Evolutionary conservation across 2,888 invertebrate species (phyloP), one percentile per base, ranked within the genome.

Genomic region (Phaonia tiefii): DNA sequence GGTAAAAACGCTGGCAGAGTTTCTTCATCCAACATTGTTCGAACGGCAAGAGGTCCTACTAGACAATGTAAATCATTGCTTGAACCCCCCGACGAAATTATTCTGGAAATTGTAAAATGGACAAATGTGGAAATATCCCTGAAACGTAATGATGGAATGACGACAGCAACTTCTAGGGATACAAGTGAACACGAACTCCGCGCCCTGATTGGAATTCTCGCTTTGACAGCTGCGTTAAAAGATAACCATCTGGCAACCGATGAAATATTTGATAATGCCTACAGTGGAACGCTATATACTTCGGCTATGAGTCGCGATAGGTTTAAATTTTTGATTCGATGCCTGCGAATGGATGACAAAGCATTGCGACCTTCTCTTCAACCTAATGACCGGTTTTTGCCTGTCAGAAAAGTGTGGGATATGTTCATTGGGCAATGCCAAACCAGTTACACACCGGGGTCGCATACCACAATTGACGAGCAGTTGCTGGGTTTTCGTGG

Each of bases 301-400:
- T 82, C 84, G 76, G 77, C 63, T 39, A 75, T 60, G 83, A 85
- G 60, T 42, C 75, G 75, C n/a, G 58, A 75, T 26, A 76, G 84
- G 67, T 84, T 84, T 75, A 82, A 84, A 46, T 85, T 84, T 72
- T 26, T 85, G 1, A 44, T 84, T 25, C 66, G 82, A 58, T 84
- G 82, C 20, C 72, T 85, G 1, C 60, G 85, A 70, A 82, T 84
- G 70, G 75, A 79, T 51, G 75, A 78, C 37, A 78, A 78, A 63
- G 54, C 65, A 42, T 44, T 71, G 58, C 51, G 80, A 15, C 74
- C 74, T 66, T 58, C 71, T 11, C 70, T 65, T 75, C 65, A 71
- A 8, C 66, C 51, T n/a, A 56, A 71, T 69, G 77, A 77, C 69
- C 26, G 63, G 10, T 81, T 81, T 39, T 26, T 60, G 8, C 77